Conservation (phyloP, 1,140 invertebrate species). For the Samia ricini region DNA sequence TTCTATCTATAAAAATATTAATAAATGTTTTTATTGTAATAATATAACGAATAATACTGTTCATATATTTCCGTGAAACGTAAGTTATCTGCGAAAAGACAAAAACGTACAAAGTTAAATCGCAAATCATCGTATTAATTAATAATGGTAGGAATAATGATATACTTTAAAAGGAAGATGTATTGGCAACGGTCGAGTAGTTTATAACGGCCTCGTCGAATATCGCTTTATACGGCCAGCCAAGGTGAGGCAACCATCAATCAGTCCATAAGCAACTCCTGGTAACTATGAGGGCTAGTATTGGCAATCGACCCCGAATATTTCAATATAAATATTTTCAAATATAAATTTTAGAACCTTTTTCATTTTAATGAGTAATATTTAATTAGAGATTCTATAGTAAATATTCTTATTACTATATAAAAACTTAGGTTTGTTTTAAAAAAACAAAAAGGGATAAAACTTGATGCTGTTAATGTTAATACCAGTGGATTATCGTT, state of each 20-base stretch:
- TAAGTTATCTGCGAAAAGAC: neutral
- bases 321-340: neutral
- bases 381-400: too few species aligned
- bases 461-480: too few species aligned
- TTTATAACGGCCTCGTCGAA: conserved; percentile 52
- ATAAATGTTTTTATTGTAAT: too few species aligned
- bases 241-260: conserved; percentile 58
- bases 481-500: too few species aligned
- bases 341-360: neutral
- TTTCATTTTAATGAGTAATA: too few species aligned
- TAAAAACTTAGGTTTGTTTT: too few species aligned
- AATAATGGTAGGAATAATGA: neutral
- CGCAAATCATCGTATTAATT: neutral
- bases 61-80: too few species aligned
- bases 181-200: conserved; percentile 49
- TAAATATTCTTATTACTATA: too few species aligned
- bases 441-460: too few species aligned
- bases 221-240: conserved; percentile 60
- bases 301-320: neutral
- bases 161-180: conserved; percentile 32
- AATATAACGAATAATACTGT: too few species aligned
- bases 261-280: conserved; percentile 33
- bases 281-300: neutral
- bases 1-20: too few species aligned
- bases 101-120: neutral